Evolutionary conservation across 2,888 invertebrate genomes (phyloP).

Genomic region (Polydrusus pterygomalis): DNA sequence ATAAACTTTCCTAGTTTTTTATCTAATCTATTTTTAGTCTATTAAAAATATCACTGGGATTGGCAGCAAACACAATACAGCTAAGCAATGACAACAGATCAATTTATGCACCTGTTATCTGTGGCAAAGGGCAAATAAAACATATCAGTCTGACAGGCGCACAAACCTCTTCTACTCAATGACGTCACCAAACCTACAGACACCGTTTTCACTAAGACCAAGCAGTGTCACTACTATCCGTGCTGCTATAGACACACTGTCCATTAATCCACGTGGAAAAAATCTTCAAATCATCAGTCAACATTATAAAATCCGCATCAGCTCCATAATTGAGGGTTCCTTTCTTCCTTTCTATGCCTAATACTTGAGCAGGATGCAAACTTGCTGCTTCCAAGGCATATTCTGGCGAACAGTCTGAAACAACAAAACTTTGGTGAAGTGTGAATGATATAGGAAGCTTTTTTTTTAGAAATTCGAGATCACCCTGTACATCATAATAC

Average conservation of each 20-base stretch:
- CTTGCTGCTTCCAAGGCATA: slow-evolving; percentile 95
- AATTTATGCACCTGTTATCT: no score
- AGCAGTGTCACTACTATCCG: background rate
- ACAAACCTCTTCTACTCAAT: no score
- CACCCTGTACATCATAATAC: no score
- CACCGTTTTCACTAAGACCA: background rate
- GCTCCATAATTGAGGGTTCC: slow-evolving; percentile 90
- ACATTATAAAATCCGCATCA: slow-evolving; percentile 96
- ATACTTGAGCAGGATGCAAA: slow-evolving; percentile 90
- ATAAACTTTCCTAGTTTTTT: no score
- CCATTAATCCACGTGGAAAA: slow-evolving; percentile 94
- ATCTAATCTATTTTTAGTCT: no score
- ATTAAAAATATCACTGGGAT: background rate
- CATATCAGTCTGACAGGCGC: no score
- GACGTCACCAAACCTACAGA: background rate
- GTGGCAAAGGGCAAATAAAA: no score
- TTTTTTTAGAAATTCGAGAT: no score
- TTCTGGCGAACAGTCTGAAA: slow-evolving; percentile 83
- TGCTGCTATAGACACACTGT: slow-evolving; percentile 79
- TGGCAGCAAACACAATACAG: background rate
- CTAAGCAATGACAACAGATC: background rate
- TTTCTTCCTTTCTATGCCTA: slow-evolving; percentile 85
- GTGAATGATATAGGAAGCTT: no score
- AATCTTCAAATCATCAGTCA: slow-evolving; percentile 84
- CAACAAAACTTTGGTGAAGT: no score